phyloP scores from a whole-genome alignment of 2,797 vertebrate genomes.

The Brachymystax lenok region DNA sequence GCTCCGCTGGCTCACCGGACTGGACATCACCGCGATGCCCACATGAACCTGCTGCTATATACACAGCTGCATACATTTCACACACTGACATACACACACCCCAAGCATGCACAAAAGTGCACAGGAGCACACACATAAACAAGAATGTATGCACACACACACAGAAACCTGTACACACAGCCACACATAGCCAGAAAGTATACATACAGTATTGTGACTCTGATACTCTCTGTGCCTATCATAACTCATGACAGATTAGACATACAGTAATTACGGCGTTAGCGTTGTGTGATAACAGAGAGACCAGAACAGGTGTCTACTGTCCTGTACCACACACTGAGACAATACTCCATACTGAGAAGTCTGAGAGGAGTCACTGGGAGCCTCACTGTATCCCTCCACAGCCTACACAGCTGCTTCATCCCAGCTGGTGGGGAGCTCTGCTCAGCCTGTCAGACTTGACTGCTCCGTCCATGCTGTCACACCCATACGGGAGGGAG shows the following conservation, averaged over 20 bases:
- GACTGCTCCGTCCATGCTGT: slow-evolving; percentile 10
- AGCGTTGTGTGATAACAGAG: background rate
- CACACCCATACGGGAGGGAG: background rate
- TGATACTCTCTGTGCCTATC: too few relatives aligned
- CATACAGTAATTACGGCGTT: background rate
- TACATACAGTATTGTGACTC: too few relatives aligned
- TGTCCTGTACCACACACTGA: background rate
- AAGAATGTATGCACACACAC: slow-evolving; percentile 9
- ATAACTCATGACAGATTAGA: too few relatives aligned
- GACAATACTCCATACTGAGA: too few relatives aligned
- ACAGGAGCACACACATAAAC: background rate
- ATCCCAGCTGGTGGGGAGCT: background rate
- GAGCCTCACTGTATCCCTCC: background rate
- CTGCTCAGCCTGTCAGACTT: background rate
- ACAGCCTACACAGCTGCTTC: background rate
- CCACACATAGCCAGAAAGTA: background rate
- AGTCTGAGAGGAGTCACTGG: too few relatives aligned
- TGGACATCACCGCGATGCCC: slow-evolving; percentile 30
- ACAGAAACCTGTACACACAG: background rate
- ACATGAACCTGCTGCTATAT: slow-evolving; percentile 22
- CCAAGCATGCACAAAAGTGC: too few relatives aligned
- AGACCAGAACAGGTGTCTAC: background rate
- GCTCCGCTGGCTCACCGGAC: slow-evolving; percentile 11
- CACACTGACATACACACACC: too few relatives aligned
- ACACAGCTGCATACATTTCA: slow-evolving; percentile 1